Conservation (phyloP, 2,113 vertebrate genomes). For the Corythoichthys haematopterus region DNA sequence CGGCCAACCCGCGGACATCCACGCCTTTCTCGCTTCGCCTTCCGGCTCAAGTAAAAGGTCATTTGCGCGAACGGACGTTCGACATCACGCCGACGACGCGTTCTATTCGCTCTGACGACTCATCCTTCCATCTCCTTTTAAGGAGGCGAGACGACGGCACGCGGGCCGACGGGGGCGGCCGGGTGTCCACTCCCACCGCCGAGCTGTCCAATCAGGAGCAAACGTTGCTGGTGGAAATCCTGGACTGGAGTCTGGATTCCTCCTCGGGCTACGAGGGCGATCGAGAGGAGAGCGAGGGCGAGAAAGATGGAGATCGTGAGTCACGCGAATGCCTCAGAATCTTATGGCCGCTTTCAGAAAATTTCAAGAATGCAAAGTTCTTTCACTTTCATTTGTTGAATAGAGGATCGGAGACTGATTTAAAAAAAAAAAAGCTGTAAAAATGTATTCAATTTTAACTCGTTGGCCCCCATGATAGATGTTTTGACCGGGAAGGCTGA, state of each 20-base stretch:
- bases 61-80: too few relatives aligned
- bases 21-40: slow-evolving; percentile 88
- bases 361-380: too few relatives aligned
- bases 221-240: slow-evolving; percentile 83
- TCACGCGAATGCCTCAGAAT: slow-evolving; percentile 1
- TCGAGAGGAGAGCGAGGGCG: slow-evolving; percentile 87
- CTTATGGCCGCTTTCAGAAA: neutral
- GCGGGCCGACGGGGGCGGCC: slow-evolving; percentile 81
- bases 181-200: slow-evolving; percentile 87
- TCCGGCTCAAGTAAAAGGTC: slow-evolving; percentile 86
- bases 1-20: slow-evolving; percentile 72
- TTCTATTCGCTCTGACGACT: slow-evolving; percentile 21
- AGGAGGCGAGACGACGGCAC: slow-evolving; percentile 84
- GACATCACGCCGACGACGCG: too few relatives aligned
- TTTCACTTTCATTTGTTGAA: too few relatives aligned
- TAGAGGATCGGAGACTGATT: too few relatives aligned
- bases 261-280: slow-evolving; percentile 93
- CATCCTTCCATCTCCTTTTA: slow-evolving; percentile 18
- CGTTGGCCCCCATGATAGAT: too few relatives aligned
- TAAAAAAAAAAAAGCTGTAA: too few relatives aligned
- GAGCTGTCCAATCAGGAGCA: slow-evolving; percentile 94
- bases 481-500: too few relatives aligned
- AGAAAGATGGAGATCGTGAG: slow-evolving; percentile 85
- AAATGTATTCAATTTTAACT: too few relatives aligned
- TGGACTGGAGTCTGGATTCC: slow-evolving; percentile 92